Base-by-base conservation (phyloP, 2,888 invertebrate genomes). In the Pachymerium ferrugineum region DNA sequence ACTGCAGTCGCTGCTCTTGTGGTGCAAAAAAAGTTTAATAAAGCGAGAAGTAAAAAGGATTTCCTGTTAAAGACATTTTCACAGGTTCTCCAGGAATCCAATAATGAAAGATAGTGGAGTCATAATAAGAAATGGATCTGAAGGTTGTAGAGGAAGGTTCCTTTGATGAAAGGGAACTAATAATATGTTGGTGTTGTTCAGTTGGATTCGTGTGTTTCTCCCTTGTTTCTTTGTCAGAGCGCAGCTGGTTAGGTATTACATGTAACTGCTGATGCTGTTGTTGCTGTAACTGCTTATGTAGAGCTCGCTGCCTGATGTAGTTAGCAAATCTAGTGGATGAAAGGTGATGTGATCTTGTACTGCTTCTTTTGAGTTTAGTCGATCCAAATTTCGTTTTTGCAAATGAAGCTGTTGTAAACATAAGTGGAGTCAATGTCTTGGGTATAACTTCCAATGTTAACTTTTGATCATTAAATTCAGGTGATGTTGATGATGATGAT, bases 311-410 rank as follows among this genome's bases (percentile, higher is more conserved):
- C 84, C 95, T 95, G 83, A 95, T 94, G 87, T 94, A 95, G 86
- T 94, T 94, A 84, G 94, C 93, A 87, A 95, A 95, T 86, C 97
- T 97, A 79, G 97, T 97, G 77, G 97, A 97, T 74, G 96, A 96
- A 92, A 97, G 94, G 84, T 97, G 92, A 85, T 94, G 94, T 80
- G 93, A 91, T 80, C 93, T 88, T 85, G 94, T 94, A 87, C 91
- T 94, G 88, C 90, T 95, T 80, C 94, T 94, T 86, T 97, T 97
- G 81, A 97, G 88, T 86, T 97, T 97, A 83, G 97, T 97, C 84
- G 96, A 96, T 82, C 97, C 97, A 84, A 98, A 98, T 86, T 97
- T 97, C 80, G 97, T 98, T 87, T 97, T 96, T 81, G 97, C 97
- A 87, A 97, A 98, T 74, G 94, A 94, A 78, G 97, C 97, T 73